Conservation (phyloP, 2,113 vertebrate genomes). For the Caretta caretta region DNA sequence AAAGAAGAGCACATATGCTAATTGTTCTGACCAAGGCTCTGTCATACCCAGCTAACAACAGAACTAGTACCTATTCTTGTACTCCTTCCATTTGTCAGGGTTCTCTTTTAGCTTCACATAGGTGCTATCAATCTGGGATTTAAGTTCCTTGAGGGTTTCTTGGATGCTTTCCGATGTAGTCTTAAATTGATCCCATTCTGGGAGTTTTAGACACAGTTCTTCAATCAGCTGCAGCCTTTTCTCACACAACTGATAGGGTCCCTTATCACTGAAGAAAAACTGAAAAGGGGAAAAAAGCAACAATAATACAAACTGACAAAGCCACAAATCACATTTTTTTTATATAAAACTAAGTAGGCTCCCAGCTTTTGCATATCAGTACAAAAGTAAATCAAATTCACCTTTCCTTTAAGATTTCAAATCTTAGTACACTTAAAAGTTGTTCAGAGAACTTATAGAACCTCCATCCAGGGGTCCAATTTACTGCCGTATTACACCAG, state of each 20-base stretch:
- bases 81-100: constrained; percentile 92
- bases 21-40: not conserved
- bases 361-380: not conserved
- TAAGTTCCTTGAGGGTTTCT: constrained; percentile 81
- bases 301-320: not conserved
- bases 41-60: not conserved
- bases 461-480: not conserved
- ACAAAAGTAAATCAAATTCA: not conserved
- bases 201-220: constrained; percentile 91
- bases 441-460: not conserved
- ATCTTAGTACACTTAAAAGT: not conserved
- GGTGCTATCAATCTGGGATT: constrained; percentile 81
- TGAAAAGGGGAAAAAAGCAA: constrained; percentile 61
- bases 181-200: constrained; percentile 86
- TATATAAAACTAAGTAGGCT: not conserved
- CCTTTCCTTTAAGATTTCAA: not conserved
- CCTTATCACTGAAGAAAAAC: constrained; percentile 91
- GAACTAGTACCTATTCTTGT: constrained; percentile 83
- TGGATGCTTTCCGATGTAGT: constrained; percentile 78
- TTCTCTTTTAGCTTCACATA: constrained; percentile 84
- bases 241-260: constrained; percentile 86
- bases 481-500: not conserved
- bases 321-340: not conserved
- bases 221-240: constrained; percentile 90
- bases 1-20: not conserved